phyloP scores from a whole-genome alignment of 2,888 invertebrate genomes.

The Hecatera dysodea region DNA sequence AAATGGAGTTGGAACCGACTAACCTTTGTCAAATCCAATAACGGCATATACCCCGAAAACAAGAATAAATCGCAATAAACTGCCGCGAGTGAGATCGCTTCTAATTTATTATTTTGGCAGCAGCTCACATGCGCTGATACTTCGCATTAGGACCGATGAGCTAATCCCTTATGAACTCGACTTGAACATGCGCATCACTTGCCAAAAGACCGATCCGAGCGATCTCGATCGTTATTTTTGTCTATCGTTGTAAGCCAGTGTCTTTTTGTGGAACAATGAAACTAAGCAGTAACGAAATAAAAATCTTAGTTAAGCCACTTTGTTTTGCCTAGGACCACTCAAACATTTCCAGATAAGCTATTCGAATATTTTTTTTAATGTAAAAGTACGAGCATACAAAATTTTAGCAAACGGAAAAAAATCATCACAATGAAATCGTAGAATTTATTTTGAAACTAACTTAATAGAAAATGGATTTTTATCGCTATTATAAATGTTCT shows the following conservation, averaged over 20 bases:
- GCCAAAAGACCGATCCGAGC: conserved; percentile 30
- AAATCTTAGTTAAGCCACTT: background rate
- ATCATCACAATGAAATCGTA: background rate
- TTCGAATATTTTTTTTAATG: background rate
- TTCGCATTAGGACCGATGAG: conserved; percentile 22
- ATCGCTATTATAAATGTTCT: conserved; percentile 1
- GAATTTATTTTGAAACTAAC: conserved; percentile 11
- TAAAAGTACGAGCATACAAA: background rate
- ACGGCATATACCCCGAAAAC: conserved; percentile 12
- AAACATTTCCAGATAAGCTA: background rate
- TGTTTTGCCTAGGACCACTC: background rate
- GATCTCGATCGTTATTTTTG: background rate
- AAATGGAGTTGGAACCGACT: conserved; percentile 18
- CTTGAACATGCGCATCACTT: conserved; percentile 12
- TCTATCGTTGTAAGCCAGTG: background rate
- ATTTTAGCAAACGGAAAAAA: conserved; percentile 15
- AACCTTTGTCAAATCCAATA: conserved; percentile 34
- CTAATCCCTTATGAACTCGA: conserved; percentile 18
- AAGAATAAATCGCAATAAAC: conserved; percentile 11
- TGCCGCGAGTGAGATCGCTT: background rate
- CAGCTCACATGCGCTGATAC: conserved; percentile 11
- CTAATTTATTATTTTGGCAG: conserved; percentile 48
- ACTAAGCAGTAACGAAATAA: too few relatives aligned
- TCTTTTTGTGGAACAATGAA: background rate
- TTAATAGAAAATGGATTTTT: conserved; percentile 10